Conservation (phyloP, 1,140 invertebrate genomes). For the Papilio aristodemus region DNA sequence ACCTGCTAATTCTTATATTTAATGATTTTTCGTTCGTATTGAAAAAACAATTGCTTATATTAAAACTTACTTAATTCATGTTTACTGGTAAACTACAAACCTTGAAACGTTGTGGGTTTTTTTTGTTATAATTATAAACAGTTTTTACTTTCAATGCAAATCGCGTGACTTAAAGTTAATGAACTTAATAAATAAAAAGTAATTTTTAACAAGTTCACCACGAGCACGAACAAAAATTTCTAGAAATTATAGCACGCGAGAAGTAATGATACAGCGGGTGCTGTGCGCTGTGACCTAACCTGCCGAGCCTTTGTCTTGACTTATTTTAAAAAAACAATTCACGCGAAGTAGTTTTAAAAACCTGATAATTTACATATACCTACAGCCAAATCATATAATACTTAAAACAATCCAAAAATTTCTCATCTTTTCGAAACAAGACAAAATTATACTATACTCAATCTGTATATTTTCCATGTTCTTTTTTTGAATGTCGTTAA, state of each 20-base stretch:
- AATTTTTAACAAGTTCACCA: constrained; percentile 23
- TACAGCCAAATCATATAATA: too few species aligned
- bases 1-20: too few species aligned
- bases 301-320: not conserved
- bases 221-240: constrained; percentile 31
- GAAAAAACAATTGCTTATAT: too few species aligned
- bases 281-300: not conserved
- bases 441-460: too few species aligned
- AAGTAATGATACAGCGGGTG: constrained; percentile 20
- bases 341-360: too few species aligned
- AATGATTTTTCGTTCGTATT: too few species aligned
- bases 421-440: too few species aligned
- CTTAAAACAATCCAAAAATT: too few species aligned
- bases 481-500: too few species aligned
- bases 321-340: not conserved
- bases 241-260: constrained; percentile 28
- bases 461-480: too few species aligned
- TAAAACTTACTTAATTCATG: too few species aligned
- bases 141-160: constrained; percentile 8
- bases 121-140: constrained; percentile 1
- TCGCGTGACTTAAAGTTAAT: constrained; percentile 30
- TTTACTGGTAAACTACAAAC: not conserved
- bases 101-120: not conserved
- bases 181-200: constrained; percentile 29
- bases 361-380: too few species aligned